A percentile compares a stretch with the other conserved stretches of the same genome.
phyloP scores from a whole-genome alignment of 1,140 invertebrate genomes.

The Tribolium castaneum region DNA sequence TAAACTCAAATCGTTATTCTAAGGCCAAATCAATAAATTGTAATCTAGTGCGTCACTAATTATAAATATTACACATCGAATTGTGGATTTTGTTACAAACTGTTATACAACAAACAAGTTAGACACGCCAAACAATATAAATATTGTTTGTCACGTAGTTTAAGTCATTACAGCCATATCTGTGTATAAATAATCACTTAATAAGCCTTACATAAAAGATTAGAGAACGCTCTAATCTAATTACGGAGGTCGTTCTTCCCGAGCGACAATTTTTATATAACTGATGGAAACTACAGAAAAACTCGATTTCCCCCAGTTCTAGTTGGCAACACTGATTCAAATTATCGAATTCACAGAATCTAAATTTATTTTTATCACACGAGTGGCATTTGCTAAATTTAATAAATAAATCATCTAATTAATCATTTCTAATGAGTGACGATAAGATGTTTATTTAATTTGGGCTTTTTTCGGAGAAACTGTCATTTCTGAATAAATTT shows the following conservation, averaged over 20 bases:
- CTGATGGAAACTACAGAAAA: too few relatives aligned
- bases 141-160: constrained; percentile 32
- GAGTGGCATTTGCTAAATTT: too few relatives aligned
- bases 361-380: too few relatives aligned
- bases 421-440: too few relatives aligned
- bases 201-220: constrained; percentile 31
- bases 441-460: too few relatives aligned
- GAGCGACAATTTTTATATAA: neutral
- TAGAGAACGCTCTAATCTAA: constrained; percentile 14
- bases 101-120: constrained; percentile 33
- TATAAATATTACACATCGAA: constrained; percentile 33
- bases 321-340: too few relatives aligned
- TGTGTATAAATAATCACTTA: constrained; percentile 29
- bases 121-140: constrained; percentile 32
- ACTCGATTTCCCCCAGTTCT: too few relatives aligned
- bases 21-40: constrained; percentile 41
- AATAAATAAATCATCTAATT: too few relatives aligned
- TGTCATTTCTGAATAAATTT: too few relatives aligned
- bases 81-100: constrained; percentile 26
- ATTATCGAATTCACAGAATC: too few relatives aligned
- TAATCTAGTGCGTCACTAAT: constrained; percentile 38
- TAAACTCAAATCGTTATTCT: constrained; percentile 27
- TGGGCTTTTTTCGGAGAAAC: too few relatives aligned
- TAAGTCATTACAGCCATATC: constrained; percentile 11
- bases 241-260: neutral